phyloP scores from a whole-genome alignment of 2,797 vertebrate genomes.

The Scolopax bukidnonensis region DNA sequence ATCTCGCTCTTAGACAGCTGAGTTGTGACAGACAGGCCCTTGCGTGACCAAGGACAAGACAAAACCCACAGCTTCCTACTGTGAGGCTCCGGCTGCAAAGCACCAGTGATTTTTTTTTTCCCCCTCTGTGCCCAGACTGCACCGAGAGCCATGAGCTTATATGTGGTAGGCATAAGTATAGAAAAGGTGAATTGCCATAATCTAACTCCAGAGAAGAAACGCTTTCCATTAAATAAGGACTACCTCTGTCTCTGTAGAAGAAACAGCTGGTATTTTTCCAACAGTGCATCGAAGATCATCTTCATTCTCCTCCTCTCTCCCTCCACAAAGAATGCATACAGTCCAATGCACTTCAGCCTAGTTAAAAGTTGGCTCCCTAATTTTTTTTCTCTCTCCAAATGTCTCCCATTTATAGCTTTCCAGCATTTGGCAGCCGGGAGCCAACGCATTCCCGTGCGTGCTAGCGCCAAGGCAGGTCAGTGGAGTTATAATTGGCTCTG shows the following conservation, averaged over 20 bases:
- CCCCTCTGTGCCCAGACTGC: background rate
- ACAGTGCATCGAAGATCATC: background rate
- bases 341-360: constrained; percentile 23
- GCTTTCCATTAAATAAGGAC: background rate
- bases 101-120: background rate
- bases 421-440: constrained; percentile 33
- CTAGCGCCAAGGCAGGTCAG: constrained; percentile 20
- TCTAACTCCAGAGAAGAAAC: background rate
- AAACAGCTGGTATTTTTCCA: background rate
- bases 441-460: background rate
- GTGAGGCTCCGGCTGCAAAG: background rate
- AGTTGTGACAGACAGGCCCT: background rate
- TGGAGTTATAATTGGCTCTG: background rate
- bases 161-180: background rate
- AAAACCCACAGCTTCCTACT: background rate
- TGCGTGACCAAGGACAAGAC: background rate
- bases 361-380: constrained; percentile 30
- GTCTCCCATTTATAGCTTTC: constrained; percentile 65
- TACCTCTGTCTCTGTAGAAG: background rate
- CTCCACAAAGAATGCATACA: background rate
- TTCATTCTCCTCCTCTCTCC: background rate
- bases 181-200: background rate
- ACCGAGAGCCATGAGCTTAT: background rate
- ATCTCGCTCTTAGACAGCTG: background rate
- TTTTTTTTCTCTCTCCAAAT: constrained; percentile 12